Base-by-base conservation (phyloP, 2,888 invertebrate genomes). In the Ichneumoninae sp. region DNA sequence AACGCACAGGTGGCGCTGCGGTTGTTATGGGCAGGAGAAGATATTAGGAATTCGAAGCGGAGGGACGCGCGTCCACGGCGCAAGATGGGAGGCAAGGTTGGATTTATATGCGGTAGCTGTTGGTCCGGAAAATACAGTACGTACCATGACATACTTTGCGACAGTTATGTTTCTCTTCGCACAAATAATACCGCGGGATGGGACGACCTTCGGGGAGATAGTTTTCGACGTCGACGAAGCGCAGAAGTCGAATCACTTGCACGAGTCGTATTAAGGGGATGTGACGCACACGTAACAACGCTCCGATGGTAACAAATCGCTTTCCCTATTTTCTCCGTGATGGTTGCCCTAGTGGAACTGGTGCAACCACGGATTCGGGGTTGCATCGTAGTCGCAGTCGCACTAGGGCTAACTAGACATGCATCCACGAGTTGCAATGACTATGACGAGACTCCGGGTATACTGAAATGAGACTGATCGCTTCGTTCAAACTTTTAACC, bases 11-110 rank as follows among this genome's bases (percentile, higher is more conserved):
- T 70, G 71, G 54, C 22, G 70, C 52, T 63, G 22, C 82, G 71
- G 44, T 16, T 36, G 33, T 70, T 36, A 50, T 71, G 52, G 54
- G 22, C 40, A 26, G 54, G 52, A 40, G 71, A 57, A 36, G 33
- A 60, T 47, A 36, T 63, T 63, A 63, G 63, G 6, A 16, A 33
- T 63, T 33, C 16, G 30, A 16, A 63, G 63, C 4, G 63, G 30
- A 63, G n/a, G 30, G 30, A 73, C 66, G 82, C 22, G 68, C 66
- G 13, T 13, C 16, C 44, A 47, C 10, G 8, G 36, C n/a, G 4
- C 30, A 90, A 87, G 77, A 94, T 94, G 94, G 94, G 94, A 66
- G 94, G 93, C 75, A 94, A 94, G 87, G 94, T 94, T 60, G 94
- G 93, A 3, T 89, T 94, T 83, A 94, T 94, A 87, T 94, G 94